These are phyloP conservation scores for Beaufortia kweichowensis DNA, from an alignment of 2,113 vertebrate genomes.

Conservation along the genomic window DNA sequence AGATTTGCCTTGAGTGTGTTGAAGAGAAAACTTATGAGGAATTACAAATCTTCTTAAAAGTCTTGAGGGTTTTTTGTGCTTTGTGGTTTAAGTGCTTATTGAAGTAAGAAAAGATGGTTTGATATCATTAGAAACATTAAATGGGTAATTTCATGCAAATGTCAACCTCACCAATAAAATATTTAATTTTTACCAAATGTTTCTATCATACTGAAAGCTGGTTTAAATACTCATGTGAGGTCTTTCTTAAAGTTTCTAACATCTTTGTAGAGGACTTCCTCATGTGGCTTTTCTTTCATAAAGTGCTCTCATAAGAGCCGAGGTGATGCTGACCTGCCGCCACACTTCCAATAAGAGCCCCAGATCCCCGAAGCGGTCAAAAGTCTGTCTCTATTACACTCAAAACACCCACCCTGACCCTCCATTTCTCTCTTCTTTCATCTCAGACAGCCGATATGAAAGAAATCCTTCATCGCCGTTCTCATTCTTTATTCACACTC, in stretches of 20 bases:
- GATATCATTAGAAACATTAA: no score
- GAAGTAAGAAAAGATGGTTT: not conserved
- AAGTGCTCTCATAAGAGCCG: slow-evolving; percentile 64
- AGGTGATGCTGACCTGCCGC: slow-evolving; percentile 67
- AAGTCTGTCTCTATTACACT: slow-evolving; percentile 74
- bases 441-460: slow-evolving; percentile 62
- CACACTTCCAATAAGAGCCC: slow-evolving; percentile 72
- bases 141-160: no score
- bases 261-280: slow-evolving; percentile 1
- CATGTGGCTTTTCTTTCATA: slow-evolving; percentile 47
- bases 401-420: slow-evolving; percentile 66
- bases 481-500: slow-evolving; percentile 63
- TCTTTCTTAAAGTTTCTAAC: no score
- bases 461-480: slow-evolving; percentile 64
- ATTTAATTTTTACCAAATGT: no score
- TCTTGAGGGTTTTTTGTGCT: not conserved
- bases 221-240: no score
- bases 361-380: slow-evolving; percentile 70
- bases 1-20: not conserved
- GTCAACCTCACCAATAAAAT: no score
- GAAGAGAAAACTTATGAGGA: slow-evolving; percentile 1
- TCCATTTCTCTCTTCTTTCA: slow-evolving; percentile 60
- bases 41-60: not conserved
- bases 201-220: no score
- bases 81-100: not conserved